phyloP scores from a whole-genome alignment of 1,140 invertebrate genomes.

The Varroa destructor region DNA sequence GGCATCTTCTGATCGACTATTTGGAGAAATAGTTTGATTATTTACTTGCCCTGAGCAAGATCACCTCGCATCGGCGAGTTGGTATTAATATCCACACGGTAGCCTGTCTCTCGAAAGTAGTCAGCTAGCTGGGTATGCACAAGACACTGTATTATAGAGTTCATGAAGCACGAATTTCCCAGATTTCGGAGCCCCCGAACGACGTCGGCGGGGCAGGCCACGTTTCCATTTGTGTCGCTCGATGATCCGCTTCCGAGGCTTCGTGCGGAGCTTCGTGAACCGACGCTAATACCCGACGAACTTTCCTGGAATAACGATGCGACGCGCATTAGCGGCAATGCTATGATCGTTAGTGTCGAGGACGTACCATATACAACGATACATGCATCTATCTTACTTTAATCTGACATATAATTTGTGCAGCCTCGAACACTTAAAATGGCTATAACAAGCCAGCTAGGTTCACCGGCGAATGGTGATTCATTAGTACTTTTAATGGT shows the following conservation, averaged over 20 bases:
- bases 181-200: conserved; percentile 46
- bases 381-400: too few relatives aligned
- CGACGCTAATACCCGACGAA: conserved; percentile 17
- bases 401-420: too few relatives aligned
- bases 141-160: conserved; percentile 84
- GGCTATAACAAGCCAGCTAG: too few relatives aligned
- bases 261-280: conserved; percentile 19
- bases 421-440: too few relatives aligned
- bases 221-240: conserved; percentile 29
- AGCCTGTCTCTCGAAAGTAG: conserved; percentile 55
- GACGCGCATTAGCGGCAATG: too few relatives aligned
- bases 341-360: too few relatives aligned
- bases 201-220: conserved; percentile 36
- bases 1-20: too few relatives aligned
- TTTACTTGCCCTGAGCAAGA: conserved; percentile 52
- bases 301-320: conserved; percentile 1
- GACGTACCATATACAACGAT: too few relatives aligned
- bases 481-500: too few relatives aligned
- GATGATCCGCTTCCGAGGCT: background rate
- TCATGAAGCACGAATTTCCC: conserved; percentile 76
- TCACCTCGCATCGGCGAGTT: conserved; percentile 65
- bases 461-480: too few relatives aligned
- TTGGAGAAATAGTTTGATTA: background rate
- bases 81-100: conserved; percentile 57
- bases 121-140: conserved; percentile 72